Evolutionary conservation across 2,888 invertebrate genomes (phyloP).

Genomic region (Caenorhabditis sp.): DNA sequence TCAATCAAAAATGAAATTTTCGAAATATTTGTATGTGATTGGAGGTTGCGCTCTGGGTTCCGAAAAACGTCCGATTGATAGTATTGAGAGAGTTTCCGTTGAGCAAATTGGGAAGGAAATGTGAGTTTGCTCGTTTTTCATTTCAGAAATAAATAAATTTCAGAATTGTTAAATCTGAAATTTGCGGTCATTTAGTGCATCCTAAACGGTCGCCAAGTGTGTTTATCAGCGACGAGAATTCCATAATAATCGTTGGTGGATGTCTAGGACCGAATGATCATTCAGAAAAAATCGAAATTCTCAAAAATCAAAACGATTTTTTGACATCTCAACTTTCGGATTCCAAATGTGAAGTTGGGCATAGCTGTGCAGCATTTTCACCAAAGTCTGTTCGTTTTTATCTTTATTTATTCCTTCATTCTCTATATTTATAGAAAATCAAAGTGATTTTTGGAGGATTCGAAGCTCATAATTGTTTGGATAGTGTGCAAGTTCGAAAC

Average conservation of each 20-base stretch:
- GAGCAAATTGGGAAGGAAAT: neutral
- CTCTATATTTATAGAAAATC: conserved; percentile 16
- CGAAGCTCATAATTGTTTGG: conserved; percentile 32
- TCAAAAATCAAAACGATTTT: neutral
- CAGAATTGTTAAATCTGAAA: conserved; percentile 8
- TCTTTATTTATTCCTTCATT: neutral
- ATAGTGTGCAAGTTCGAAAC: conserved; percentile 21
- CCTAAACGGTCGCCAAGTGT: conserved; percentile 23
- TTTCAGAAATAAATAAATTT: neutral
- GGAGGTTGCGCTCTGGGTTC: conserved; percentile 28
- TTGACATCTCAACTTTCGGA: neutral
- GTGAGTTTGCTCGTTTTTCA: neutral
- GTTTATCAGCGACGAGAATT: conserved; percentile 6
- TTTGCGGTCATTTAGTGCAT: conserved; percentile 11
- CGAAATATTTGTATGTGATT: conserved; percentile 20
- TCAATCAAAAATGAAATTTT: neutral
- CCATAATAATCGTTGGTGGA: conserved; percentile 6
- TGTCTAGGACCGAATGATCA: conserved; percentile 29
- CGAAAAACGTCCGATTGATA: conserved; percentile 21
- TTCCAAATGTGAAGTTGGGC: conserved; percentile 7
- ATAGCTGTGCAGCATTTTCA: conserved; percentile 33
- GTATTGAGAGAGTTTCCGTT: conserved; percentile 10
- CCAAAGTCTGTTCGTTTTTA: conserved; percentile 11
- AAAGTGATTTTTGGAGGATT: conserved; percentile 45
- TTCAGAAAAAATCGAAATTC: conserved; percentile 16